Percentiles rank a stretch among this genome's conserved stretches.
Evolutionary conservation across 2,888 invertebrate genomes (phyloP).

Genomic region (Leucophenga montana): DNA sequence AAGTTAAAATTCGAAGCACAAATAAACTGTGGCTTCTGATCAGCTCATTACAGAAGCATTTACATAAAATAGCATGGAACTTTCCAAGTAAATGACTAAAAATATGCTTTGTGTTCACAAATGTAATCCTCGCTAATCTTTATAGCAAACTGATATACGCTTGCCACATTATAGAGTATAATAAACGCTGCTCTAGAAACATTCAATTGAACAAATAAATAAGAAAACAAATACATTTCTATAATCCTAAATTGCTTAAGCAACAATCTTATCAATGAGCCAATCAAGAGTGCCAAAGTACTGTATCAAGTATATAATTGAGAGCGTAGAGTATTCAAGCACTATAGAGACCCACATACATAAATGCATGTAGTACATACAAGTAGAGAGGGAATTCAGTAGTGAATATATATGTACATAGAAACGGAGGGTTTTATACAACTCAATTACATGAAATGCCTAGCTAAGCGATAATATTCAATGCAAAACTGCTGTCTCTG

Average conservation of each 20-base stretch:
- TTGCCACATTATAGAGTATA: neutral
- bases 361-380: slow-evolving; percentile 13
- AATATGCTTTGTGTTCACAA: too few relatives aligned
- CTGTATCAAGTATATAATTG: slow-evolving; percentile 29
- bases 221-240: neutral
- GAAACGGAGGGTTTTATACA: neutral
- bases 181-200: slow-evolving; percentile 25
- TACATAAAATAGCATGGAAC: too few relatives aligned
- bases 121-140: neutral
- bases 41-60: too few relatives aligned
- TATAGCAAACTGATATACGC: neutral
- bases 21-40: too few relatives aligned
- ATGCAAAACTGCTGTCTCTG: too few relatives aligned
- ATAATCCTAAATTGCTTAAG: slow-evolving; percentile 40
- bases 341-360: too few relatives aligned
- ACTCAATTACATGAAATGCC: too few relatives aligned
- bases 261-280: slow-evolving; percentile 53
- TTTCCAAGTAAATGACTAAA: too few relatives aligned
- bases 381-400: slow-evolving; percentile 32
- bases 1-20: too few relatives aligned
- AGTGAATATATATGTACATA: neutral
- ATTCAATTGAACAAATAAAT: slow-evolving; percentile 13
- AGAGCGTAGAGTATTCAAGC: too few relatives aligned
- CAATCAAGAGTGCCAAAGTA: slow-evolving; percentile 50
- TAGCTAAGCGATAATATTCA: too few relatives aligned